Conservation (phyloP, 1,140 invertebrate species). For the Thrips palmi region DNA sequence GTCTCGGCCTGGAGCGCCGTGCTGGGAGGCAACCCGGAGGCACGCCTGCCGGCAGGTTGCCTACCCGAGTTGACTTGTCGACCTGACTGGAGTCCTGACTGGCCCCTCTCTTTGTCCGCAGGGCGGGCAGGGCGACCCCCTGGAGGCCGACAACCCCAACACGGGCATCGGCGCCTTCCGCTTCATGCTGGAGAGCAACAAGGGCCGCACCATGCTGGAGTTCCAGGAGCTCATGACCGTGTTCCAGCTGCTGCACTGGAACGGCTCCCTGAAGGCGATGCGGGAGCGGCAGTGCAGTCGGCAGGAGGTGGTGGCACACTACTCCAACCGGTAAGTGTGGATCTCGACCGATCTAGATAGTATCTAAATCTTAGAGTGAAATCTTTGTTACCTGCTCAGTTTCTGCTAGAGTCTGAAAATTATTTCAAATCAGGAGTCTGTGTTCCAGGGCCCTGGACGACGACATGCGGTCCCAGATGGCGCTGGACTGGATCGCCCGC, state of each 20-base stretch:
- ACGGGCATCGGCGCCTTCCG: slow-evolving; percentile 83
- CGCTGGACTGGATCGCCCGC: slow-evolving; percentile 82
- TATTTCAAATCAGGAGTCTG: too few species aligned
- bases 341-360: too few species aligned
- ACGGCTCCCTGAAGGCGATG: slow-evolving; percentile 82
- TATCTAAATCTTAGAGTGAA: too few species aligned
- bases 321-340: slow-evolving; percentile 71
- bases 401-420: too few species aligned
- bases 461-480: slow-evolving; percentile 92
- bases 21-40: too few species aligned
- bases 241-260: slow-evolving; percentile 90
- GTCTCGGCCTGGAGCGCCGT: too few species aligned
- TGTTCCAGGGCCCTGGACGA: slow-evolving; percentile 75
- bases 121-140: slow-evolving; percentile 29
- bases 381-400: too few species aligned
- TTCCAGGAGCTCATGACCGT: slow-evolving; percentile 95
- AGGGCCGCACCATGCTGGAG: slow-evolving; percentile 84
- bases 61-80: too few species aligned
- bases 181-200: slow-evolving; percentile 87
- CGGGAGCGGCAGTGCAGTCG: slow-evolving; percentile 84
- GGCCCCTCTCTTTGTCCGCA: slow-evolving; percentile 15
- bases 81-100: too few species aligned
- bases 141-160: slow-evolving; percentile 58
- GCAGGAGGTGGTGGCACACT: slow-evolving; percentile 87
- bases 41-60: too few species aligned